Conservation (phyloP, 35 echinoderm and acorn worm genomes). For the Ophiothrix spiculata region DNA sequence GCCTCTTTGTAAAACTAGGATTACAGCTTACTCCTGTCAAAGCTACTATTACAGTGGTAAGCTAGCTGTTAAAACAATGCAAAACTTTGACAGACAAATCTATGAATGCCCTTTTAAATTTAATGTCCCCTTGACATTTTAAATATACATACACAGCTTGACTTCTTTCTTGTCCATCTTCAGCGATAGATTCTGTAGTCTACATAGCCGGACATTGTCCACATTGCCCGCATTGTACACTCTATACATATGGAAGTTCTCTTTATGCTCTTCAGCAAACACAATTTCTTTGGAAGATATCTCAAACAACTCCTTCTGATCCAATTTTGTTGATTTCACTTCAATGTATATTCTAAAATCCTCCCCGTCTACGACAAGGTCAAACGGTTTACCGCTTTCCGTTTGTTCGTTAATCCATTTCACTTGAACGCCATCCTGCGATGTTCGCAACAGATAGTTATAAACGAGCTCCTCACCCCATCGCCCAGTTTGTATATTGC, state of each 20-base stretch:
- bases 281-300: conserved; percentile 35
- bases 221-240: conserved; percentile 29
- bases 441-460: conserved; percentile 12
- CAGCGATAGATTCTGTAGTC: neutral
- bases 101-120: no score
- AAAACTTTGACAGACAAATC: no score
- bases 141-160: conserved; percentile 28
- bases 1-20: no score
- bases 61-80: no score
- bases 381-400: conserved; percentile 36
- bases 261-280: conserved; percentile 20
- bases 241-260: conserved; percentile 28
- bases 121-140: no score
- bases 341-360: conserved; percentile 21
- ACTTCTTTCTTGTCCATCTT: conserved; percentile 41
- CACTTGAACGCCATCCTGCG: neutral
- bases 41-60: no score
- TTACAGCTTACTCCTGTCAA: no score
- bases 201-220: conserved; percentile 16
- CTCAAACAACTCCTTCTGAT: conserved; percentile 40
- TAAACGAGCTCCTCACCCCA: conserved; percentile 46
- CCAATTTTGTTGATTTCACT: conserved; percentile 19
- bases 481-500: neutral
- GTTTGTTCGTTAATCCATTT: conserved; percentile 19
- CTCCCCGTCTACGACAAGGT: conserved; percentile 6